A percentile compares a stretch with the other conserved stretches of the same genome.
Evolutionary conservation across 2,113 vertebrate species (phyloP).

Genomic region (Hypocryptadius cinnamomeus): DNA sequence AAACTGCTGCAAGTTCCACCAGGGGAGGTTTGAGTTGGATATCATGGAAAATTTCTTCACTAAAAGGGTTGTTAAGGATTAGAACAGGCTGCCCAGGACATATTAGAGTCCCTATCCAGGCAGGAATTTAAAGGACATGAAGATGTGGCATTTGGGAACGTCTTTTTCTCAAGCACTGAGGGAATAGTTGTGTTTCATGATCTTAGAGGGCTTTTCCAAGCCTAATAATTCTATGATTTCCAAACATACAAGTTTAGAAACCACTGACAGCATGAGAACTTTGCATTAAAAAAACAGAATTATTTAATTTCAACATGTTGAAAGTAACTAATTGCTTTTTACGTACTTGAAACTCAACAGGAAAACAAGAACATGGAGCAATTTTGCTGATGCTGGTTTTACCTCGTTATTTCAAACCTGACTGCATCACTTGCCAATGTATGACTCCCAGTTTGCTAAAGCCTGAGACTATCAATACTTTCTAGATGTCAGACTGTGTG

Average conservation of each 20-base stretch:
- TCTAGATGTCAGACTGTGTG: rapidly evolving
- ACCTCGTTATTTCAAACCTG: background rate
- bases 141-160: rapidly evolving
- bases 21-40: background rate
- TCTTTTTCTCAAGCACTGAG: background rate
- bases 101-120: background rate
- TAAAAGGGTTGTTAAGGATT: background rate
- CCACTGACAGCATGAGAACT: background rate
- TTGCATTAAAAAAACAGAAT: background rate
- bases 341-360: background rate
- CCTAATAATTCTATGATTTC: background rate
- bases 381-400: background rate
- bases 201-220: background rate
- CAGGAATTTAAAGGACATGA: background rate
- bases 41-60: background rate
- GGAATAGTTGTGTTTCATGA: background rate
- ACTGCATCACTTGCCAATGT: background rate
- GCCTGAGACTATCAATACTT: background rate
- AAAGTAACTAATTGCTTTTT: background rate
- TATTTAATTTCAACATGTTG: background rate
- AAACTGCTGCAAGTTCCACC: background rate
- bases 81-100: background rate
- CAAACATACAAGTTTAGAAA: background rate
- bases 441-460: background rate
- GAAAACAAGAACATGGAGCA: background rate